Evolutionary conservation across 2,113 vertebrate genomes (phyloP).

Genomic region (Centropus bengalensis): DNA sequence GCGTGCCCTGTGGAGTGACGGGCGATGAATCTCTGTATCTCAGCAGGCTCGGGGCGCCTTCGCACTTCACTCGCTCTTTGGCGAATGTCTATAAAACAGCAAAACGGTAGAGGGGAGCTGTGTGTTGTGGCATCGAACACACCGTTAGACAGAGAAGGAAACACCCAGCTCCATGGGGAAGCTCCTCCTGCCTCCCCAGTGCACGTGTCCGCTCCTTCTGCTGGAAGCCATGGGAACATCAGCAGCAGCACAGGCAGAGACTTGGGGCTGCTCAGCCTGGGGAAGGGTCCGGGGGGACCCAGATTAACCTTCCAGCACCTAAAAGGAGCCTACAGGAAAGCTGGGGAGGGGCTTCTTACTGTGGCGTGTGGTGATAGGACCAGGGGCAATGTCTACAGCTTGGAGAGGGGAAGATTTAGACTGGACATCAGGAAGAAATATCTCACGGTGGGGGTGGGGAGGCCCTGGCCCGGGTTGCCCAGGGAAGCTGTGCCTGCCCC

Average conservation of each 20-base stretch:
- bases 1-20: not conserved
- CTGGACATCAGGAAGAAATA: no score
- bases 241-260: not conserved
- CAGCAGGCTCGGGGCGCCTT: not conserved
- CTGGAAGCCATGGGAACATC: not conserved
- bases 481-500: no score
- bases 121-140: not conserved
- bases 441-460: no score
- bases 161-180: not conserved
- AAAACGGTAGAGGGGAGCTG: not conserved
- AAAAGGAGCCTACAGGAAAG: no score
- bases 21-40: not conserved
- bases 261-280: no score
- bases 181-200: not conserved
- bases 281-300: no score
- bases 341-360: no score
- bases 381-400: no score
- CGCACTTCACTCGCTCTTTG: not conserved
- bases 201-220: not conserved
- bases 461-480: no score
- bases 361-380: no score
- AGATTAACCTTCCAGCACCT: no score
- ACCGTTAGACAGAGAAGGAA: not conserved
- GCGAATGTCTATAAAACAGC: not conserved
- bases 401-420: no score